Evolutionary conservation across 2,113 vertebrate genomes (phyloP).

Genomic region (Calyptomena viridis): DNA sequence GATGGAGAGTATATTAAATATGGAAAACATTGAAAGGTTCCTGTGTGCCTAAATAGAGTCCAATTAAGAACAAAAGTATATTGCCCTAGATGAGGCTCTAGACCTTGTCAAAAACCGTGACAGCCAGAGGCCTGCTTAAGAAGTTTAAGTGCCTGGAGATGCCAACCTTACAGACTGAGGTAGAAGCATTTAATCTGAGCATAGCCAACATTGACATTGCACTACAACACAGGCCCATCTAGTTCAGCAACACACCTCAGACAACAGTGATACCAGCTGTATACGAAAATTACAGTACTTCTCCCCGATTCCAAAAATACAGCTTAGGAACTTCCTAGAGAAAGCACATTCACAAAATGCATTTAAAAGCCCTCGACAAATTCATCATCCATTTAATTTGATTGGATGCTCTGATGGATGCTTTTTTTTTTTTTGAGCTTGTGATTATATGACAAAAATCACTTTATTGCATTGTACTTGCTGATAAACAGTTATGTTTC

Average conservation of each 20-base stretch:
- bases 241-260: neutral
- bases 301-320: neutral
- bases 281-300: neutral
- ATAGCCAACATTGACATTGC: rapidly evolving
- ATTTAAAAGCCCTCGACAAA: neutral
- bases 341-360: neutral
- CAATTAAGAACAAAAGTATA: neutral
- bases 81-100: neutral
- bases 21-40: neutral
- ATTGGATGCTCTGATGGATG: neutral
- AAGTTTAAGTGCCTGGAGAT: neutral
- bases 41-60: neutral
- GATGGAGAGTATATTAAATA: neutral
- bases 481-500: too few relatives aligned
- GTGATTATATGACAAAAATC: too few relatives aligned
- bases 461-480: too few relatives aligned
- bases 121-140: neutral
- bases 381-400: neutral
- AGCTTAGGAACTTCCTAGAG: neutral
- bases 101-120: neutral
- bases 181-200: neutral
- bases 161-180: neutral
- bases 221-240: neutral
- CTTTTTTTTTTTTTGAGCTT: too few relatives aligned
- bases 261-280: rapidly evolving